Percentiles rank a stretch among this genome's conserved stretches.
Evolutionary conservation across 2,888 invertebrate species (phyloP).

Genomic region (Pachymerium ferrugineum): DNA sequence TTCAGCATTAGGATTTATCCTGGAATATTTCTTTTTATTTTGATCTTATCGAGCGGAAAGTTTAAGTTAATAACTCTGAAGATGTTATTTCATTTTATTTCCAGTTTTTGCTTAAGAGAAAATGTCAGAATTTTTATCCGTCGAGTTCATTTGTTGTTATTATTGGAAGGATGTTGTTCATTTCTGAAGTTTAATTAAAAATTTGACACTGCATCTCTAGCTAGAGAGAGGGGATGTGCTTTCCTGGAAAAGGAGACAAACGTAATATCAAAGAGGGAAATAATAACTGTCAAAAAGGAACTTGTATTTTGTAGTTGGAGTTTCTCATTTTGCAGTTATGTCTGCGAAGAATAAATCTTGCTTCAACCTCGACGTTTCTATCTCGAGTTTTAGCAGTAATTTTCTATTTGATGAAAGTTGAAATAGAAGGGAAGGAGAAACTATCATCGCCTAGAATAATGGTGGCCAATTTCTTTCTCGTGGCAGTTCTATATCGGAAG

Average conservation of each 20-base stretch:
- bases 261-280: constrained; percentile 24
- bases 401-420: neutral
- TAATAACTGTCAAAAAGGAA: constrained; percentile 23
- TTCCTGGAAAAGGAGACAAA: constrained; percentile 15
- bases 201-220: constrained; percentile 8
- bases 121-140: neutral
- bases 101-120: too few relatives aligned
- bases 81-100: too few relatives aligned
- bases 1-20: neutral
- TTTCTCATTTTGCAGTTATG: neutral
- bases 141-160: neutral
- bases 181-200: constrained; percentile 22
- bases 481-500: too few relatives aligned
- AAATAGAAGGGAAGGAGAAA: neutral
- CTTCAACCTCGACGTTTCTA: neutral
- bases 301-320: neutral
- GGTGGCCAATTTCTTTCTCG: too few relatives aligned
- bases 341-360: neutral
- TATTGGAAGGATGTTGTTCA: constrained; percentile 19
- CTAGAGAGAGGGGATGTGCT: too few relatives aligned
- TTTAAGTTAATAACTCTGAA: too few relatives aligned
- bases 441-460: too few relatives aligned
- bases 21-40: neutral
- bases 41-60: too few relatives aligned
- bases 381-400: neutral